phyloP scores from a whole-genome alignment of 2,797 vertebrate genomes.

The Potorous gilbertii region DNA sequence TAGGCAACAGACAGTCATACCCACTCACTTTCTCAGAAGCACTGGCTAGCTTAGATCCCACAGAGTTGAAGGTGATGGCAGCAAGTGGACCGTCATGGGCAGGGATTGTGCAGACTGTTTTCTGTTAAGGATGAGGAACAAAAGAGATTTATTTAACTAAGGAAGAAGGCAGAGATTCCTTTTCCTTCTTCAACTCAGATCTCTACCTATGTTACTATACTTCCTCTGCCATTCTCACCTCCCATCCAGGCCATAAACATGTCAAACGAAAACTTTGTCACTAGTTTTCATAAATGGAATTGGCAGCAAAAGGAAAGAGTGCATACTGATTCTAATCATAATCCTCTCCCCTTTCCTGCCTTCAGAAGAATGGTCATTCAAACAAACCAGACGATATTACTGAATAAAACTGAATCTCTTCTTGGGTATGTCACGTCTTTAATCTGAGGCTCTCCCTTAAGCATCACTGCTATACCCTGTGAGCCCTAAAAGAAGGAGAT shows the following conservation, averaged over 20 bases:
- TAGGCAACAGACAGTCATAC: accelerated
- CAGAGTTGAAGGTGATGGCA: conserved; percentile 91
- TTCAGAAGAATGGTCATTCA: background rate
- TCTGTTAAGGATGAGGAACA: conserved; percentile 83
- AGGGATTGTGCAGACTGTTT: conserved; percentile 90
- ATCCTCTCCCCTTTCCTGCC: background rate
- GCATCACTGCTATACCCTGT: background rate
- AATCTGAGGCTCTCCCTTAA: background rate
- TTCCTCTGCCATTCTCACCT: background rate
- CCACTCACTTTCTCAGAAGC: conserved; percentile 93
- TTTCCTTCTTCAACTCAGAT: background rate
- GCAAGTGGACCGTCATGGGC: conserved; percentile 94
- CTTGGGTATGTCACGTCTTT: accelerated
- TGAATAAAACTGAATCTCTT: accelerated
- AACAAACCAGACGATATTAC: background rate
- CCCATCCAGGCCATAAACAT: background rate
- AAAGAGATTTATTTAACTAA: accelerated
- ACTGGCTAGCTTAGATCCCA: conserved; percentile 92
- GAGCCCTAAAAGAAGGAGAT: background rate
- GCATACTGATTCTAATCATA: background rate
- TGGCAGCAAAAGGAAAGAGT: background rate
- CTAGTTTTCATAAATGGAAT: background rate
- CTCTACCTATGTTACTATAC: background rate
- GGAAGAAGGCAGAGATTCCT: background rate
- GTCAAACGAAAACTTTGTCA: background rate